Base-by-base conservation (phyloP, 2,113 vertebrate species). In the Stegastes partitus region DNA sequence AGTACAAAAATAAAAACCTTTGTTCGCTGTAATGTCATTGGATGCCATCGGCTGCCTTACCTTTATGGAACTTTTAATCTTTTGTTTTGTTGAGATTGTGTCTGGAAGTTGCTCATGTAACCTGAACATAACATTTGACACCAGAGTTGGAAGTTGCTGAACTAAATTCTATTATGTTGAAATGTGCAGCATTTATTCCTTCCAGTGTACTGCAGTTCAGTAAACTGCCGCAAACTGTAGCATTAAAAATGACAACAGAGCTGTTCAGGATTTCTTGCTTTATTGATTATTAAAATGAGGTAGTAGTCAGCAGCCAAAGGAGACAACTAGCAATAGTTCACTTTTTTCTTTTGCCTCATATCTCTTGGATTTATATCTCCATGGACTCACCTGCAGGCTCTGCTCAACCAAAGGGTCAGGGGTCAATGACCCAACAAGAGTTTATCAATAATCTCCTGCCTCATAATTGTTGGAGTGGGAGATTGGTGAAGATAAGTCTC, bases 1-100 rank as follows among this genome's bases (percentile, higher is more conserved):
- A 63, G 55, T 7, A 28, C 22, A 57, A 74, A 77, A 75, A 86
- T 21, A 65, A 64, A 76, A 70, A 45, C 50, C 57, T 62, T 57
- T 22, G 49, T 67, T 68, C 26, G 51, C 3, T 63, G 42, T 74
- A 63, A 81, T 65, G 56, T 21, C 45, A 76, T 68, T 14, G 14
- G 50, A 42, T 61, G 80, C 80, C 74, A 79, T 6, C 37, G 68
- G 78, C 64, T 53, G 49, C 11, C 26, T 49, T 22, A 16, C 34
- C 56, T 83, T 47, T 34, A 73, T 58, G 42, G 68, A 68, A 70
- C 57, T 37, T 56, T 72, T 2, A 22, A 50, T 66, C 15, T 39
- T 45, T 0, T 25, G 14, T 1, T 47, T 68, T 59, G 50, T 21
- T 23, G 5, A 26, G n/a, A 16, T 51, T 51, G 7, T 57, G 42